A percentile compares a stretch with the other conserved stretches of the same genome.
phyloP scores from a whole-genome alignment of 2,888 invertebrate species.

The Eueremaeus valkanovi region DNA sequence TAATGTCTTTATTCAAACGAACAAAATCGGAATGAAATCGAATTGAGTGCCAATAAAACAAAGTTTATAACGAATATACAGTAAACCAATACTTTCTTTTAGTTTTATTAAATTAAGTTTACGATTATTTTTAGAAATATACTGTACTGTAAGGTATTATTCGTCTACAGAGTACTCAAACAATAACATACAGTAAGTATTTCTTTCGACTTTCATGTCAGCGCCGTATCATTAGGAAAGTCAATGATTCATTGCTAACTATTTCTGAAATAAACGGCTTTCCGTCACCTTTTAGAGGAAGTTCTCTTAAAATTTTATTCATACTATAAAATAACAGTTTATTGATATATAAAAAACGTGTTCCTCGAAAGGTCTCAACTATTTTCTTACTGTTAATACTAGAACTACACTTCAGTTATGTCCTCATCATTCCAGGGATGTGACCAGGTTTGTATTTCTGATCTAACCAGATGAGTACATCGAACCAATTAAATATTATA shows the following conservation, averaged over 20 bases:
- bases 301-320: too few relatives aligned
- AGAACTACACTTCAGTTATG: too few relatives aligned
- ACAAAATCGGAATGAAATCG: neutral
- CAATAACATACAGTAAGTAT: neutral
- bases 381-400: too few relatives aligned
- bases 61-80: neutral
- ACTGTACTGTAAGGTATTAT: neutral
- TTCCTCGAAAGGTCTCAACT: too few relatives aligned
- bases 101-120: conserved; percentile 6
- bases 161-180: neutral
- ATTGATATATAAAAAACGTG: too few relatives aligned
- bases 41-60: neutral
- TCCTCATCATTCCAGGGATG: too few relatives aligned
- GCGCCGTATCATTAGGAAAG: neutral
- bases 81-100: neutral
- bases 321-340: too few relatives aligned
- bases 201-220: neutral
- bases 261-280: neutral
- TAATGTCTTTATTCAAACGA: conserved; percentile 20
- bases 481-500: too few relatives aligned
- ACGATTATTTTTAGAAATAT: neutral
- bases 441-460: too few relatives aligned
- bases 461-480: too few relatives aligned
- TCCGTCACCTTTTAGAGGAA: too few relatives aligned
- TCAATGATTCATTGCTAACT: neutral